Evolutionary conservation across 2,797 vertebrate genomes (phyloP).

Genomic region (Salmo trutta): DNA sequence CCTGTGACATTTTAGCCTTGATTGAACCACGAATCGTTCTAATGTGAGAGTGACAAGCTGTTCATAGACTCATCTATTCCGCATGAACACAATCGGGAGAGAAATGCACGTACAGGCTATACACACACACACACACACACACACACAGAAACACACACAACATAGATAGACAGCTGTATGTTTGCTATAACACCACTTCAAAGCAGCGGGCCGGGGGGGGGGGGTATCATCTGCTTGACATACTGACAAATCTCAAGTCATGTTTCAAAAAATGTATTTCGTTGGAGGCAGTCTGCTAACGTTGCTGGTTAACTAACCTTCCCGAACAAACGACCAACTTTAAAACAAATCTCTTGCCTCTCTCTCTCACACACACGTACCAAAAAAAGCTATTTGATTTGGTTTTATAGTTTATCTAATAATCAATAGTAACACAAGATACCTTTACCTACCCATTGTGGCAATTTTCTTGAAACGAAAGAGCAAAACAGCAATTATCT

Average conservation of each 20-base stretch:
- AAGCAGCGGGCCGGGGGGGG: no score
- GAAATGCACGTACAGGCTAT: neutral
- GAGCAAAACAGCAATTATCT: neutral
- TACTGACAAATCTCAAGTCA: no score
- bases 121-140: neutral
- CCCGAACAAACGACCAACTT: no score
- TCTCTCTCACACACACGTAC: neutral
- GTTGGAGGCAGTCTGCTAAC: no score
- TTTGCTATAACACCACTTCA: no score
- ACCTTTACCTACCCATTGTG: constrained; percentile 59
- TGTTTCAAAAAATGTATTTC: no score
- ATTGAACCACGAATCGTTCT: constrained; percentile 69
- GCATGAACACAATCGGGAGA: constrained; percentile 6
- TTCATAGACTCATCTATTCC: constrained; percentile 63
- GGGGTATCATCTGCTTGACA: no score
- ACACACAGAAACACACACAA: neutral
- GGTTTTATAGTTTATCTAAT: neutral
- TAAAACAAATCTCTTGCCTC: no score
- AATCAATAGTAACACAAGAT: constrained; percentile 1
- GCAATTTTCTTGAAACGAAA: neutral
- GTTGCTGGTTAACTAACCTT: no score
- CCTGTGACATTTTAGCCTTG: constrained; percentile 55
- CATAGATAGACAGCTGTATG: no score
- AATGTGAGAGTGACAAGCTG: constrained; percentile 62
- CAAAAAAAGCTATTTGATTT: neutral